Evolutionary conservation across 2,888 invertebrate genomes (phyloP).

Genomic region (Acleris laterana): DNA sequence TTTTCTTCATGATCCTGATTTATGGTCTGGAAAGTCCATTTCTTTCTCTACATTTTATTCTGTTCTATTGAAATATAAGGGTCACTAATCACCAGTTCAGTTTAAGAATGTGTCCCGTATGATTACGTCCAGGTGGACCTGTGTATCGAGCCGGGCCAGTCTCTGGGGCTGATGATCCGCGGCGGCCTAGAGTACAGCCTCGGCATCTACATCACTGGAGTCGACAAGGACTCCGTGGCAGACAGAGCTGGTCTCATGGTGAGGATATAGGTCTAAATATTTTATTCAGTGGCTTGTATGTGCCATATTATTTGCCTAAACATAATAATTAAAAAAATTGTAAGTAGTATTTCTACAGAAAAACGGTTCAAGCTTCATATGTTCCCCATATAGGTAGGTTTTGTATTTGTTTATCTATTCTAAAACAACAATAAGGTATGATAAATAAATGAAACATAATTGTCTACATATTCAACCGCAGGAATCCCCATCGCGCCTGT

Average conservation of each 20-base stretch:
- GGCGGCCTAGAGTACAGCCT: conserved; percentile 97
- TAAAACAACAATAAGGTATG: conserved; percentile 1
- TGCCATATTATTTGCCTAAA: too few relatives aligned
- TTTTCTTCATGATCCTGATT: too few relatives aligned
- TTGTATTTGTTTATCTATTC: too few relatives aligned
- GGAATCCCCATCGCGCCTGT: conserved; percentile 14
- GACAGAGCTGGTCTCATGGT: conserved; percentile 95
- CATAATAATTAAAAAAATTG: too few relatives aligned
- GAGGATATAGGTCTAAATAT: conserved; percentile 40
- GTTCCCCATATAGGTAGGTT: too few relatives aligned
- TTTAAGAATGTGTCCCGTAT: too few relatives aligned
- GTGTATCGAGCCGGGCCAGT: conserved; percentile 95
- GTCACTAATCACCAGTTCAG: too few relatives aligned
- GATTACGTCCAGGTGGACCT: conserved; percentile 87
- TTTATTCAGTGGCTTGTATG: neutral
- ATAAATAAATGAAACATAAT: conserved; percentile 20
- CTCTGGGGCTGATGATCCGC: conserved; percentile 96
- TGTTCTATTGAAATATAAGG: neutral
- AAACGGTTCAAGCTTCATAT: too few relatives aligned
- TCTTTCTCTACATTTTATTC: neutral
- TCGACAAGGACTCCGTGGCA: conserved; percentile 96
- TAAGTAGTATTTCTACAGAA: too few relatives aligned
- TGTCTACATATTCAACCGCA: conserved; percentile 15
- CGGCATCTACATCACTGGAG: conserved; percentile 97
- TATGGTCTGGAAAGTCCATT: too few relatives aligned